Conservation (phyloP, 2,797 vertebrate genomes). For the Sphenopsis melanotis region DNA sequence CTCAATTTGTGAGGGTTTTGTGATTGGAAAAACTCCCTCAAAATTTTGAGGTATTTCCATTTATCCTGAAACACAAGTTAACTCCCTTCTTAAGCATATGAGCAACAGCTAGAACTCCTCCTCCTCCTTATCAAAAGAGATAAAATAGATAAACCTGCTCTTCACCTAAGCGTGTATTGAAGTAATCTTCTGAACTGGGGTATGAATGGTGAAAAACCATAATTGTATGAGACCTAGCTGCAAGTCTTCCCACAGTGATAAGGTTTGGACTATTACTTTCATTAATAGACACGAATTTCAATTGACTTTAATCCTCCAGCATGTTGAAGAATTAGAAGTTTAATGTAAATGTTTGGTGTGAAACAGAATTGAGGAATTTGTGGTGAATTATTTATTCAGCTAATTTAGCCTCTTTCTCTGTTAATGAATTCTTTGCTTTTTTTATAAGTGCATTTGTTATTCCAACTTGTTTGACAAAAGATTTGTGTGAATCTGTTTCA, state of each 20-base stretch:
- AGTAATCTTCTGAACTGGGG: not conserved
- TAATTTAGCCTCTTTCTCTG: slow-evolving; percentile 23
- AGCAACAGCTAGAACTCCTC: not conserved
- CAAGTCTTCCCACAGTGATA: not conserved
- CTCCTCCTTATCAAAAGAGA: not conserved
- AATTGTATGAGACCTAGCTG: not conserved
- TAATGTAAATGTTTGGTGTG: slow-evolving; percentile 9
- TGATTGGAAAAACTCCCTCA: not conserved
- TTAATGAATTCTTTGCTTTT: slow-evolving; percentile 26
- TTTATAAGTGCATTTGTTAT: slow-evolving; percentile 24
- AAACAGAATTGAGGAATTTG: slow-evolving; percentile 39
- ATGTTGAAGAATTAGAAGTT: slow-evolving; percentile 25
- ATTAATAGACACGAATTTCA: not conserved
- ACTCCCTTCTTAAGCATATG: not conserved
- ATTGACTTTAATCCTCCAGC: not conserved
- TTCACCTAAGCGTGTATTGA: not conserved
- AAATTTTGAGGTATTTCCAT: not conserved
- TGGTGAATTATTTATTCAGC: slow-evolving; percentile 48
- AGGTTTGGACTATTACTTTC: not conserved
- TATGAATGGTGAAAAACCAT: not conserved
- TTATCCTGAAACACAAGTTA: not conserved
- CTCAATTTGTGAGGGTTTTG: not conserved
- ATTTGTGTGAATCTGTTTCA: not conserved
- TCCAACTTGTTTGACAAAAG: not conserved
- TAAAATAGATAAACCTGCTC: not conserved